A percentile compares a stretch with the other conserved stretches of the same genome.
Evolutionary conservation across 2,797 vertebrate species (phyloP).

Genomic region (Helostoma temminkii): DNA sequence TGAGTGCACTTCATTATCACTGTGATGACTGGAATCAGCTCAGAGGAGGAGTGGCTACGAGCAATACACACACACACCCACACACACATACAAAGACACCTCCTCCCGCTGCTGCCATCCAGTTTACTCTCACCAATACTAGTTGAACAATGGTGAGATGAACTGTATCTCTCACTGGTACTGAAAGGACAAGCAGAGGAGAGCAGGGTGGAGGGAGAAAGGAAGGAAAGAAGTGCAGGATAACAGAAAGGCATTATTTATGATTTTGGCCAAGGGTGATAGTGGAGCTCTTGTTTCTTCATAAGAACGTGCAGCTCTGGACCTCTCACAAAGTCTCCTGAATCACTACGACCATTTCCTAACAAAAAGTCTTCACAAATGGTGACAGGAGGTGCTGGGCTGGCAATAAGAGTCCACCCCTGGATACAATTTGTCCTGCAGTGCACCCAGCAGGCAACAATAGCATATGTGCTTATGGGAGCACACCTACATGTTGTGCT

Average conservation of each 20-base stretch:
- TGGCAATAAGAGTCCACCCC: conserved; percentile 18
- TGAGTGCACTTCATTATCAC: conserved; percentile 83
- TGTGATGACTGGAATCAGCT: conserved; percentile 79
- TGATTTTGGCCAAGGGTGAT: conserved; percentile 66
- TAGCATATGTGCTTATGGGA: conserved; percentile 11
- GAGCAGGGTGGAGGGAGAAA: conserved; percentile 29
- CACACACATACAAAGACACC: conserved; percentile 45
- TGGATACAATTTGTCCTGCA: conserved; percentile 31
- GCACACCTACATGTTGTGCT: conserved; percentile 9
- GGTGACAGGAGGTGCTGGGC: conserved; percentile 20
- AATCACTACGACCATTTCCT: conserved; percentile 25
- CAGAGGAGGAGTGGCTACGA: conserved; percentile 79
- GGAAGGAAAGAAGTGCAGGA: conserved; percentile 39
- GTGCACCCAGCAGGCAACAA: conserved; percentile 45
- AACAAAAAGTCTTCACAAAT: conserved; percentile 23
- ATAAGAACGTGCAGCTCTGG: conserved; percentile 45
- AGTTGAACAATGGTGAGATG: conserved; percentile 65
- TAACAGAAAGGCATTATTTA: conserved; percentile 57
- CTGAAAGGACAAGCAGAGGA: conserved; percentile 37
- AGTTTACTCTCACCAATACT: conserved; percentile 62
- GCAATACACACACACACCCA: conserved; percentile 30
- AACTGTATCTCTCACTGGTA: conserved; percentile 44
- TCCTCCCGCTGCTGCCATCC: conserved; percentile 62
- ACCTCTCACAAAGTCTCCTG: conserved; percentile 31
- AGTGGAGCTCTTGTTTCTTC: conserved; percentile 54